phyloP scores from a whole-genome alignment of 1,140 invertebrate genomes.

The Halictus rubicundus region DNA sequence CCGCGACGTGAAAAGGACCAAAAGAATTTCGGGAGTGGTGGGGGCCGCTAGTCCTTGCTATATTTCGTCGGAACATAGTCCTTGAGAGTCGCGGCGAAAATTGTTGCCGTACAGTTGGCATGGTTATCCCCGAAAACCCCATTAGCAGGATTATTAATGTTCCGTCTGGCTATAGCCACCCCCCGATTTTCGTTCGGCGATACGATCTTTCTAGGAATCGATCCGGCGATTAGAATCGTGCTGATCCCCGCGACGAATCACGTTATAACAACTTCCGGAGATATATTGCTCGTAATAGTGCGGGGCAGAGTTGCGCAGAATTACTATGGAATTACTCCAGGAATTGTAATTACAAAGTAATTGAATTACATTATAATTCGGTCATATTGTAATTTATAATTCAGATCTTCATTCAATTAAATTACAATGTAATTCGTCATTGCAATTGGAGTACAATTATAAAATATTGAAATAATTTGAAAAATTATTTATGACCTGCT shows the following conservation, averaged over 20 bases:
- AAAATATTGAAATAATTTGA: no score
- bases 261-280: not conserved
- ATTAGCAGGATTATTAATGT: constrained; percentile 27
- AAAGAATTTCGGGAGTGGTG: not conserved
- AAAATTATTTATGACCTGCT: no score
- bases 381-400: no score
- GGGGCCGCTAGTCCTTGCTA: not conserved
- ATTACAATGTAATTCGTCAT: no score
- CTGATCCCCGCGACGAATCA: not conserved
- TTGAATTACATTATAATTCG: no score
- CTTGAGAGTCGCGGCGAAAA: not conserved
- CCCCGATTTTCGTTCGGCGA: not conserved
- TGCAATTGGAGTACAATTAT: no score
- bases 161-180: not conserved
- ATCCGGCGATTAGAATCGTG: not conserved
- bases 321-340: no score
- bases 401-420: no score
- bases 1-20: not conserved
- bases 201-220: constrained; percentile 22
- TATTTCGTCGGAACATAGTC: constrained; percentile 6
- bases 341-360: no score
- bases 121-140: constrained; percentile 15
- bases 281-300: no score
- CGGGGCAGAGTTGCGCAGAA: no score
- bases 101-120: no score